Base-by-base conservation (phyloP, 2,797 vertebrate species). In the Fratercula arctica region DNA sequence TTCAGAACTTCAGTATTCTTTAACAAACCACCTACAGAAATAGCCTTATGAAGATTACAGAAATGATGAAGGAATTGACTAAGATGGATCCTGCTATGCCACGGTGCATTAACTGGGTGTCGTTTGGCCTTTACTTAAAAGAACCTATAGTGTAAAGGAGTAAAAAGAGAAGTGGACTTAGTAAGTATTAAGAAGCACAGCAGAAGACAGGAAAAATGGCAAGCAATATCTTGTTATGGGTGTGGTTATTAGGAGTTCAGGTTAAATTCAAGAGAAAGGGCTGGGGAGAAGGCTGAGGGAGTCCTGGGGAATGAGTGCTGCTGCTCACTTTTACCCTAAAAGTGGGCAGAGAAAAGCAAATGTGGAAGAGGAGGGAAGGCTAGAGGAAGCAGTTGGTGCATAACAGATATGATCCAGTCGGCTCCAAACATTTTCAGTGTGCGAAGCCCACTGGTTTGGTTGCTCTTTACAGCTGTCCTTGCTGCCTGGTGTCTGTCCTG, bases 401-500 rank as follows among this genome's bases (percentile, higher is more conserved):
- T 37, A 56, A 8, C 23, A 37, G 12, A 7, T 16, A 45, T 0
- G 0, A 28, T 39, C 29, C 41, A 54, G 46, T 72, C 15, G 46
- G 16, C 37, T 60, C 37, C 25, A 41, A 29, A 16, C 6, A 2
- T 41, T 79, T 74, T 63, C 20, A n/a, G 5, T 37, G 24, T 63
- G 43, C 2, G 1, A 41, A 70, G 46, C 39, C 46, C 10, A 25
- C 24, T 48, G 15, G 16, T 53, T 82, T 80, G n/a, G 13, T 54
- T 74, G 25, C 48, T 80, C 15, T 45, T 85, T 46, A 59, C 63
- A 50, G 70, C 56, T 77, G 53, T 51, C 48, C 17, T 13, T 73
- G 13, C 26, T 88, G 43, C 41, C 66, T 90, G 43, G 28, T 2
- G 1, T 60, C 48, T 56, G 25, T 75, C 53, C 43, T 0, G 0